Evolutionary conservation across 2,113 vertebrate species (phyloP), one percentile per base, ranked within the genome.

Genomic region (Cheilinus undulatus): DNA sequence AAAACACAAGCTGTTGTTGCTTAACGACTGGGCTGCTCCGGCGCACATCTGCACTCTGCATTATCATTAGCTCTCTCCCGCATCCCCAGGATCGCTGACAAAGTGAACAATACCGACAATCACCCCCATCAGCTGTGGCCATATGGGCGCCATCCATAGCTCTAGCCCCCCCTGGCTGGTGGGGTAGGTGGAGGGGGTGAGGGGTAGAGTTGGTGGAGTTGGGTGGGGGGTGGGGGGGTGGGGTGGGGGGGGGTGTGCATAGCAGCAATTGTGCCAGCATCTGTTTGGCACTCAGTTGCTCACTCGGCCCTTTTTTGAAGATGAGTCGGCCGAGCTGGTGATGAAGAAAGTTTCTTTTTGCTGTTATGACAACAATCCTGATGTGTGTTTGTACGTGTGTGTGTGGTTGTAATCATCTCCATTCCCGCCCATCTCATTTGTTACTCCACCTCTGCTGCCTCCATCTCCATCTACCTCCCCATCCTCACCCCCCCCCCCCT

Each of bases 81-180:
- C 90, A 88, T 91, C 87, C 80, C 90, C 86, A 92, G 91, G 89
- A 92, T 90, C 84, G 92, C 93, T 94, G 93, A 95, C 93, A 93
- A 94, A 94, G 91, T 93, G 93, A 93, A 94, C 94, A 94, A 94
- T 93, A 92, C 90, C 90, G 90, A 93, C 91, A 92, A 93, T 93
- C 91, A 91, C 88, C 88, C 88, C 90, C 93, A 88, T 93, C 93
- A 93, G 92, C 92, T 91, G 84, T 68, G 81, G 86, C 93, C 94
- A 95, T 95, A 94, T 95, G 94, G 93, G 84, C 86, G 63, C 91
- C 93, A 94, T 93, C 91, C 91, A 93, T 91, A 90, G 89, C 84
- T 69, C 59, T 48, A 51, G 53, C 61, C 68, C 66, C 73, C 51
- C 46, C 22, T 57, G 62, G 54, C 58, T 76, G 73, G 48, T 23